Conservation (phyloP, 2,113 vertebrate genomes). For the Gymnobelideus leadbeateri region DNA sequence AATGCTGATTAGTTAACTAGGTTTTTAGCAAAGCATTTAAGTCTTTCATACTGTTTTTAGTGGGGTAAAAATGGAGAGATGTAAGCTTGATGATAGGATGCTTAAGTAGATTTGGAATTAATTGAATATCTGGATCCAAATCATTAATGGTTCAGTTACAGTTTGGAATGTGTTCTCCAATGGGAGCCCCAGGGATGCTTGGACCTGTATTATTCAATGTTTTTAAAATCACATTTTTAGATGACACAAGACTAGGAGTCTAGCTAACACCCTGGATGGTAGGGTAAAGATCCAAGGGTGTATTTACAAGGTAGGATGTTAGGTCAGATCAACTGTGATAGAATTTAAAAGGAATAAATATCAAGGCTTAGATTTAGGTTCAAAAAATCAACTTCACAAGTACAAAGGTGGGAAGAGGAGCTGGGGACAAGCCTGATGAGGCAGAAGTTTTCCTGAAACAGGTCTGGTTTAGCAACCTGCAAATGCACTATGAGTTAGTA, state of each 20-base stretch:
- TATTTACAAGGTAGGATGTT: neutral
- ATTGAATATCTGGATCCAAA: neutral
- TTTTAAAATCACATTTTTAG: neutral
- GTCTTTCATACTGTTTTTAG: neutral
- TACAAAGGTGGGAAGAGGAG: neutral
- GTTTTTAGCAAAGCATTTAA: neutral
- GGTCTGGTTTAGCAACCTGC: neutral
- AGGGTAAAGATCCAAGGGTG: neutral
- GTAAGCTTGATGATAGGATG: neutral
- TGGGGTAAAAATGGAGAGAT: neutral
- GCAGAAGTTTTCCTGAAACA: neutral
- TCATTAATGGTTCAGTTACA: constrained; percentile 1
- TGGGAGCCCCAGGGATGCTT: neutral
- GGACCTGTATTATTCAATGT: neutral
- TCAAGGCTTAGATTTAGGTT: neutral
- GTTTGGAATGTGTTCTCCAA: neutral
- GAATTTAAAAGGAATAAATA: neutral
- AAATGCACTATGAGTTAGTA: neutral
- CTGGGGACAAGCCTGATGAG: neutral
- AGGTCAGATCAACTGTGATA: neutral
- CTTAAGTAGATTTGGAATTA: neutral
- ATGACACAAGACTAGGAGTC: neutral
- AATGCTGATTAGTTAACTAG: neutral
- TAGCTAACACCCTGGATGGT: neutral
- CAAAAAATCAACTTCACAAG: neutral